These are phyloP conservation scores for Baryphthengus martii DNA, from an alignment of 2,113 vertebrate species.

Conservation along the genomic window DNA sequence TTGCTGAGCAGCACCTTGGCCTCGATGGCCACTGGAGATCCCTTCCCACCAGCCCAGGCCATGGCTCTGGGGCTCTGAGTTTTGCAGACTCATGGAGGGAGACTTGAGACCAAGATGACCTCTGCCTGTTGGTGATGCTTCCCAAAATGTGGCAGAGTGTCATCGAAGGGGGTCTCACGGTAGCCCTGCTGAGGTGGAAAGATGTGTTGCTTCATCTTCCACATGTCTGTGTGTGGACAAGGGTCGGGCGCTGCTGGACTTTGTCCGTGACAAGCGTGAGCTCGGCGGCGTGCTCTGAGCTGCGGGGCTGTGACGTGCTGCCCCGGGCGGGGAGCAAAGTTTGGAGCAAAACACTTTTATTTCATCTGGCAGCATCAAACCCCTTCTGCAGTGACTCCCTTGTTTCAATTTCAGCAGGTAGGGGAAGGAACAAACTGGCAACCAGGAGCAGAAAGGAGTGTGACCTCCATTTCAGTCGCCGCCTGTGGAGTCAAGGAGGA, in stretches of 20 bases:
- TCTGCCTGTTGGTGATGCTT: neutral
- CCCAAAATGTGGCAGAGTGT: neutral
- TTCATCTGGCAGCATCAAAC: neutral
- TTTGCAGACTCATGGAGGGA: neutral
- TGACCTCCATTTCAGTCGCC: neutral
- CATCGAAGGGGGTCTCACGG: neutral
- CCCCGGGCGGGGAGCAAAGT: neutral
- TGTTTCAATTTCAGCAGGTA: neutral
- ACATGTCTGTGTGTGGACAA: neutral
- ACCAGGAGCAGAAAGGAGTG: neutral
- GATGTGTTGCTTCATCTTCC: neutral
- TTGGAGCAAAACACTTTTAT: accelerated
- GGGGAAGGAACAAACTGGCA: neutral
- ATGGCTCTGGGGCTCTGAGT: neutral
- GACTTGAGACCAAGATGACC: neutral
- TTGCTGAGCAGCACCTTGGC: accelerated
- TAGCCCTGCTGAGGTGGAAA: neutral
- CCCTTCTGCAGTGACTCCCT: accelerated
- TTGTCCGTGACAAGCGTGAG: neutral
- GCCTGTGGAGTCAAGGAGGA: accelerated
- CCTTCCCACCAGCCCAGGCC: accelerated
- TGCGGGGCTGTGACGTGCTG: accelerated
- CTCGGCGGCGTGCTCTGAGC: neutral
- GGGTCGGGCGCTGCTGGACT: conserved; percentile 36
- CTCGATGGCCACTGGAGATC: accelerated